phyloP scores from a whole-genome alignment of 2,113 vertebrate genomes.

The Cottus gobio region DNA sequence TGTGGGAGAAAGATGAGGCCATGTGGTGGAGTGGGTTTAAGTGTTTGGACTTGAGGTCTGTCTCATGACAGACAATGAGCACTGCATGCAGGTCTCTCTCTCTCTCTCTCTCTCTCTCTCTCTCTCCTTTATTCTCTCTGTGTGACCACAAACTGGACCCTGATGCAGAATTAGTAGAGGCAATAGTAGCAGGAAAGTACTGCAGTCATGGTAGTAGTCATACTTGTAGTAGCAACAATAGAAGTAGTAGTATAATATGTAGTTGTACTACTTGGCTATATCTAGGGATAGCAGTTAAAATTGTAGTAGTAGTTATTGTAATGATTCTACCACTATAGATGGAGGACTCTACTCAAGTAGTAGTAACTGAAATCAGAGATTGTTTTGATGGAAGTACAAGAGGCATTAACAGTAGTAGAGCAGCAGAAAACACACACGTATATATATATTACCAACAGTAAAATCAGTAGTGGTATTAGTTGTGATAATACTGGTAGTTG shows the following conservation, averaged over 20 bases:
- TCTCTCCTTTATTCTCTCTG: not conserved
- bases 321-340: not conserved
- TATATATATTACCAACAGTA: no score
- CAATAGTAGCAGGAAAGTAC: not conserved
- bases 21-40: conserved; percentile 33
- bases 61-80: conserved; percentile 16
- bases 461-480: not conserved
- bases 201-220: not conserved
- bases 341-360: not conserved
- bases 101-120: not conserved
- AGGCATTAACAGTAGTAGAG: not conserved
- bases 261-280: not conserved
- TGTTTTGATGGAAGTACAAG: not conserved
- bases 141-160: not conserved
- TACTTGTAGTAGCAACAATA: not conserved
- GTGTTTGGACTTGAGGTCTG: conserved; percentile 35
- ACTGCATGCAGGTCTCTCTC: conserved; percentile 29
- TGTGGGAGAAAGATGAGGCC: conserved; percentile 34
- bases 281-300: not conserved
- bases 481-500: no score
- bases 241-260: not conserved
- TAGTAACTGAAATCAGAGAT: no score
- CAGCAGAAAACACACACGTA: not conserved
- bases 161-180: not conserved
- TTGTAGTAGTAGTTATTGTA: not conserved